A percentile compares a stretch with the other conserved stretches of the same genome.
Conservation (phyloP, 2,888 invertebrate genomes). For the Phaonia tiefii region DNA sequence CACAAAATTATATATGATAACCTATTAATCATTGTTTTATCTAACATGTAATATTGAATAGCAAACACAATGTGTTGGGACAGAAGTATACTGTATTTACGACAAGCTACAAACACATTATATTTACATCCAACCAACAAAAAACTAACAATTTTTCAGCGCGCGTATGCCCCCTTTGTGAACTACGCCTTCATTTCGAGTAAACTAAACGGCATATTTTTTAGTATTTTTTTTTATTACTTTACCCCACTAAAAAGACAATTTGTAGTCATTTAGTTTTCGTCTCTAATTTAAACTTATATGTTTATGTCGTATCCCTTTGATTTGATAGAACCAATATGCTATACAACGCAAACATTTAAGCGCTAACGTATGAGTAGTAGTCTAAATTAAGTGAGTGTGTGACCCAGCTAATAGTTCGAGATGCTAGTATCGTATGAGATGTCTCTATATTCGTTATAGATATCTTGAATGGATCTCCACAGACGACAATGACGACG, state of each 20-base stretch:
- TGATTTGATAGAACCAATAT: conserved; percentile 23
- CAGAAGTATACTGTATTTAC: too few relatives aligned
- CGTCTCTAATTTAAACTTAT: conserved; percentile 55
- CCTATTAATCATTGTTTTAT: too few relatives aligned
- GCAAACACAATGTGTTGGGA: too few relatives aligned
- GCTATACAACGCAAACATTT: neutral
- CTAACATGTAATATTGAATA: too few relatives aligned
- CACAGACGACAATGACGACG: neutral
- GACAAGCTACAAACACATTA: too few relatives aligned
- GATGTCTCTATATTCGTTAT: conserved; percentile 31
- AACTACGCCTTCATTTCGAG: conserved; percentile 10
- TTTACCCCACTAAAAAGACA: conserved; percentile 65
- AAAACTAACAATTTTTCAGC: too few relatives aligned
- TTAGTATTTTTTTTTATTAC: conserved; percentile 47
- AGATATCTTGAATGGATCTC: conserved; percentile 20
- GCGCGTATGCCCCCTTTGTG: conserved; percentile 22
- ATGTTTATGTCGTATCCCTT: conserved; percentile 46
- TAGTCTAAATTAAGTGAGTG: neutral
- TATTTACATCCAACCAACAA: too few relatives aligned
- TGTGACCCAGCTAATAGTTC: conserved; percentile 48
- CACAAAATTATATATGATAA: too few relatives aligned
- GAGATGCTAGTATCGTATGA: too few relatives aligned
- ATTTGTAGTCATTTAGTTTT: conserved; percentile 57
- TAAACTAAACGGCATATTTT: conserved; percentile 33
- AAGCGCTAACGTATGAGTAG: neutral